Conservation (phyloP, 2,113 vertebrate genomes). For the Anser cygnoides region DNA sequence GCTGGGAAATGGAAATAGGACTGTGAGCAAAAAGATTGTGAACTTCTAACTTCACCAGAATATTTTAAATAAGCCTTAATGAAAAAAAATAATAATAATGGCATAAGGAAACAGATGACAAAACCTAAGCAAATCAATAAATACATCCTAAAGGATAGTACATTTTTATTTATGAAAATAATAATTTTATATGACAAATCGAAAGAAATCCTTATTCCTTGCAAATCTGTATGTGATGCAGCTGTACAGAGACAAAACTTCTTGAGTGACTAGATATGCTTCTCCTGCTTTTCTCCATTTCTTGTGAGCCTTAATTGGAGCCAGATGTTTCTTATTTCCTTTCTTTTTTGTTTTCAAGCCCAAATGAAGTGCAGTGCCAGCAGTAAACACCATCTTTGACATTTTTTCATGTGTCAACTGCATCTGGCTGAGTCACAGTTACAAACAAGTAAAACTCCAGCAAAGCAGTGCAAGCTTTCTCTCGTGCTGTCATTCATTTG, state of each 20-base stretch:
- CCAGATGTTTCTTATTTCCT: slow-evolving; percentile 46
- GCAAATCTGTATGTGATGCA: background rate
- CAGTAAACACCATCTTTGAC: slow-evolving; percentile 32
- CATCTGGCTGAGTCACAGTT: background rate
- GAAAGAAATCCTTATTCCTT: background rate
- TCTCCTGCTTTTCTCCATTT: slow-evolving; percentile 14
- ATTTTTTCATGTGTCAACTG: background rate
- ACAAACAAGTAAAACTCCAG: slow-evolving; percentile 3
- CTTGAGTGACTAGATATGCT: background rate
- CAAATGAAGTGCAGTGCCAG: background rate
- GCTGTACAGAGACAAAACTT: background rate
- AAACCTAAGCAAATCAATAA: background rate
- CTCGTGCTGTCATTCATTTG: background rate
- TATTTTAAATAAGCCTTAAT: background rate
- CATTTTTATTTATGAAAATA: background rate
- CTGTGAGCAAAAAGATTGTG: background rate
- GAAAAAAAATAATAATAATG: background rate
- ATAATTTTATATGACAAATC: background rate
- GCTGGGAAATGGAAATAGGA: background rate
- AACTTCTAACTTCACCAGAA: background rate
- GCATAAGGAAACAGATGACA: background rate
- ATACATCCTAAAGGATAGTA: background rate
- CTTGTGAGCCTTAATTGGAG: slow-evolving; percentile 12
- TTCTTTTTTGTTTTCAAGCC: slow-evolving; percentile 32
- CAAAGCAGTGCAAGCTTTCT: background rate